Base-by-base conservation (phyloP, 37 sponge, comb jelly and placozoan genomes). In the Oopsacas minuta region DNA sequence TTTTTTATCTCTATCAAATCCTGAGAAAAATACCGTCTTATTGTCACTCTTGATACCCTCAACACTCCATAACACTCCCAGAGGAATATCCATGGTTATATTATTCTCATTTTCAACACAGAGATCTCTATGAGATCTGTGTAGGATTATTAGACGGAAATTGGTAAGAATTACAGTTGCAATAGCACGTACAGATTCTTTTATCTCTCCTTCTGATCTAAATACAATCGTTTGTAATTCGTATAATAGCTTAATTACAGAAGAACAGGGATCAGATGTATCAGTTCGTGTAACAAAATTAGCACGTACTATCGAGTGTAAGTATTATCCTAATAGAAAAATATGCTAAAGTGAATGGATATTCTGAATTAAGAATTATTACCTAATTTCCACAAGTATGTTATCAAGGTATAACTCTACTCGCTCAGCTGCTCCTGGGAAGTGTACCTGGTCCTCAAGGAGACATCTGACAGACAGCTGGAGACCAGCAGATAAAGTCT, bases 371-470 rank as follows among this genome's bases (percentile, higher is more conserved):
- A n/a, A n/a, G n/a, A n/a, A n/a, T n/a, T n/a, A n/a, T n/a, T 32
- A 87, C 36, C 92, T 87, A 42, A 91, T 38, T 23, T 90, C 91
- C 20, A 96, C 90, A 37, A 92, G 83, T 28, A 94, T 93, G 34
- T 88, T 37, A 83, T 85, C 87, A 38, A 96, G 85, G 23, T 83
- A 85, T 88, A 92, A 86, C 86, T 96, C 97, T 52, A 92, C 86
- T 5, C 52, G 36, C 84, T 96, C 97, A 10, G 90, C 88, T 28
- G 32, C 35, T 10, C 96, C 96, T 87, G 53, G 36, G 85, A 82
- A 38, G 75, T 61, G 75, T 5, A 61, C 75, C 30, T 61, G 17
- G 32, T 61, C 75, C 7, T 25, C 75, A 20, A 5, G 5, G 32
- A 32, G 75, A 12, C 32, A 10, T 3, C 22, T 5, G 17, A 61